Percentiles rank a stretch among this genome's conserved stretches.
Evolutionary conservation across 1,140 invertebrate genomes (phyloP).

Genomic region (Coptotermes formosanus): DNA sequence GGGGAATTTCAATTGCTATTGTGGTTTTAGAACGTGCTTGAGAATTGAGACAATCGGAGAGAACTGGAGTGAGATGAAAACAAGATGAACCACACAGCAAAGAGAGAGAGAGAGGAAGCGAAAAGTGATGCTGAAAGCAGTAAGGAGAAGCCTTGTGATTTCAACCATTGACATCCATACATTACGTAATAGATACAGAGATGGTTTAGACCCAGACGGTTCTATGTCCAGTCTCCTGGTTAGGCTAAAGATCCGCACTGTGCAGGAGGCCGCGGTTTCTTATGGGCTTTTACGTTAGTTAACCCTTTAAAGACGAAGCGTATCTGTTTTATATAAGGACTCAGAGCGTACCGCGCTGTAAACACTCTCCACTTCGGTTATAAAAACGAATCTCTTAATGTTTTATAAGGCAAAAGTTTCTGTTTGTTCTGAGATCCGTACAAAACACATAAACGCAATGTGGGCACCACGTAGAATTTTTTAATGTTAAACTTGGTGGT

Average conservation of each 20-base stretch:
- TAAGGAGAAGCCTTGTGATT: not conserved
- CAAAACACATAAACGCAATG: no score
- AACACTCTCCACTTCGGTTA: no score
- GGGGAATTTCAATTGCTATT: not conserved
- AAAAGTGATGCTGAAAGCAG: not conserved
- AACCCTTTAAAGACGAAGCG: no score
- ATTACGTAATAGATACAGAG: not conserved
- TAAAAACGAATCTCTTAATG: no score
- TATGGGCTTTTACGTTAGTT: no score
- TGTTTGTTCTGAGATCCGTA: no score
- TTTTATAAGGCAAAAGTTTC: no score
- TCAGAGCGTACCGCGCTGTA: no score
- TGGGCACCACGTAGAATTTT: no score
- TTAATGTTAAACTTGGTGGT: no score
- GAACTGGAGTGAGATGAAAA: not conserved
- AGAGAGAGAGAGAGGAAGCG: not conserved
- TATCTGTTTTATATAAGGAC: no score
- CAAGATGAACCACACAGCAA: not conserved
- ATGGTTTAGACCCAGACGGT: not conserved
- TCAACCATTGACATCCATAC: not conserved
- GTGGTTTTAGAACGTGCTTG: not conserved
- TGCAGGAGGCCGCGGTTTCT: no score
- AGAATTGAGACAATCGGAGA: constrained; percentile 15
- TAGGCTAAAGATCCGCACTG: not conserved
- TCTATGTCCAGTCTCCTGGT: not conserved